Evolutionary conservation across 2,113 vertebrate genomes (phyloP), one percentile per base, ranked within the genome.

Genomic region (Caloenas nicobarica): DNA sequence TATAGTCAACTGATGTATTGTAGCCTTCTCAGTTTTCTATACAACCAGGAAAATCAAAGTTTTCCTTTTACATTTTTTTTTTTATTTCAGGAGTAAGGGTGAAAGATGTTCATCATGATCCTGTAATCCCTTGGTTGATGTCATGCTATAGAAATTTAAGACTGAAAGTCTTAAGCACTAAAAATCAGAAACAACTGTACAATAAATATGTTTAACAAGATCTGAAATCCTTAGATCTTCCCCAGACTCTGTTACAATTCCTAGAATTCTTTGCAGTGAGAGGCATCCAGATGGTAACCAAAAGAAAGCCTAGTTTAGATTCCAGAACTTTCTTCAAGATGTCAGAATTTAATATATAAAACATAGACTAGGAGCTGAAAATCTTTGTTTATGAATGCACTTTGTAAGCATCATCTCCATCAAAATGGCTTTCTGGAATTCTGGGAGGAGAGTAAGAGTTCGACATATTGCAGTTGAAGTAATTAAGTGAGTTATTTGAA

Each of bases 1-100:
- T 34, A 1, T 3, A 18, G n/a, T 57, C 16, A 70, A 10, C 5
- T 38, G 16, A 31, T 0, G 0, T 71, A 17, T 22, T 81, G 51
- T 26, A 36, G 8, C 13, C 5, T 64, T 82, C 15, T 65, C 14
- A 23, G 18, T 26, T 91, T 48, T 19, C 23, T 16, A 5, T 11
- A 12, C 3, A 36, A 10, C 14, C 5, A 81, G 21, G 29, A 86
- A 93, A 86, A 88, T n/a, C 7, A 33, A 65, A 57, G 11, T 25
- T 81, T 77, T 71, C 7, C 17, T 61, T 72, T 44, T 38, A 34
- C 9, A 25, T 26, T 33, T 22, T 11, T 5, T 80, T 44, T 44
- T 44, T 51, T 51, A 0, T 74, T 78, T 81, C 60, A 81, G 22
- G 16, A 44, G 18, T 31, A n/a, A 78, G 13, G 14, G 22, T 62